Conservation (phyloP, 1,140 invertebrate genomes). For the Gryllus bimaculatus region DNA sequence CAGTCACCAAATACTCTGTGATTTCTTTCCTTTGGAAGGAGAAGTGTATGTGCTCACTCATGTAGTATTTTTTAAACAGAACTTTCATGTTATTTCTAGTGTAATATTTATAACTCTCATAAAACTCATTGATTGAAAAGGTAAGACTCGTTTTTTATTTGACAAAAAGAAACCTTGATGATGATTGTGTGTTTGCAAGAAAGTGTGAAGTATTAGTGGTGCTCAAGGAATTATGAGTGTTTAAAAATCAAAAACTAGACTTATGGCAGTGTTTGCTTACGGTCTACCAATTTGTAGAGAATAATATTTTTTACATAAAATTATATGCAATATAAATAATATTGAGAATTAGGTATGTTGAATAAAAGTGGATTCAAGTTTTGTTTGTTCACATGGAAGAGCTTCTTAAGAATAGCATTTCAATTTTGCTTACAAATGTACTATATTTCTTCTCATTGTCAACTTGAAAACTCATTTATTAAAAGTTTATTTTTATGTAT, state of each 20-base stretch:
- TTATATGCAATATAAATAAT: neutral
- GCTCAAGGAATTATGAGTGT: neutral
- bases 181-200: neutral
- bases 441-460: no score
- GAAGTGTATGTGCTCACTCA: neutral
- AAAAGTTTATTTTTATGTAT: no score
- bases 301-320: slow-evolving; percentile 1
- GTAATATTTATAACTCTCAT: neutral
- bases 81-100: neutral
- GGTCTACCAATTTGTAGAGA: neutral
- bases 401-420: no score
- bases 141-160: slow-evolving; percentile 2
- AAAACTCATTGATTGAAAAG: neutral
- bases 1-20: slow-evolving; percentile 1
- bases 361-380: no score
- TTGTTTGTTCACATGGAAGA: no score
- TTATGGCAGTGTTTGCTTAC: neutral
- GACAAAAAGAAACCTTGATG: neutral
- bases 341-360: no score
- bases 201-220: neutral
- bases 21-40: slow-evolving; percentile 1
- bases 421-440: no score
- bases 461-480: no score
- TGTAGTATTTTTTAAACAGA: neutral
- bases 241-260: neutral